Evolutionary conservation across 1,140 invertebrate species (phyloP), one percentile per base, ranked within the genome.

Genomic region (Drosophila ohnishii): DNA sequence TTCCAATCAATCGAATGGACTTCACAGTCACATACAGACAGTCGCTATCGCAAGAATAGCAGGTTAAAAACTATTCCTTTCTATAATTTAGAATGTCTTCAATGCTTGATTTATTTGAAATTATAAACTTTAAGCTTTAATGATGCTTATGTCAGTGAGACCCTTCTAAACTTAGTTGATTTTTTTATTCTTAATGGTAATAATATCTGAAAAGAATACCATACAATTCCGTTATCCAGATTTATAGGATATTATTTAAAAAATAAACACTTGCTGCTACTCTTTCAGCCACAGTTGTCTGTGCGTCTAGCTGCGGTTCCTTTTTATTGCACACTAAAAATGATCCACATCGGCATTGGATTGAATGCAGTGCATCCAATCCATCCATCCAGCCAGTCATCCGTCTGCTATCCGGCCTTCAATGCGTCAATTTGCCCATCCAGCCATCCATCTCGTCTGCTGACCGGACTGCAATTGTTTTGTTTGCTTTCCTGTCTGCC

Each of bases 251-350:
- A 19, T 11, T 32, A 11, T 50, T 16, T 3, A 16, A 32, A 2
- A 16, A 19, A 35, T 34, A 34, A 19, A 19, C 16, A 51, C 50
- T 35, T 40, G 28, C 30, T 62, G 28, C 11, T 37, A 40, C 19
- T 55, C 3, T 4, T 30, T 28, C 13, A 39, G 13, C 8, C 60
- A 10, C 62, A 19, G 2, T 37, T 69, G 55, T 42, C 39, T 30
- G 58, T 62, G 34, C 50, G 34, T 35, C 45, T 64, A 51, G 48
- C 16, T 66, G 74, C 57, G 72, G 63, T 76, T 60, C 65, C 53
- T 70, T 87, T 86, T 86, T 86, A 86, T 86, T 87, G 80, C 80
- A 77, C 76, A 83, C 73, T 74, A 88, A 77, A 79, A 80, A 77
- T 84, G 67, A 88, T 78, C 61, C 84, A 63, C 69, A 70, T 35